These are phyloP conservation scores for Channa argus DNA, from an alignment of 2,113 vertebrate genomes.

Conservation along the genomic window DNA sequence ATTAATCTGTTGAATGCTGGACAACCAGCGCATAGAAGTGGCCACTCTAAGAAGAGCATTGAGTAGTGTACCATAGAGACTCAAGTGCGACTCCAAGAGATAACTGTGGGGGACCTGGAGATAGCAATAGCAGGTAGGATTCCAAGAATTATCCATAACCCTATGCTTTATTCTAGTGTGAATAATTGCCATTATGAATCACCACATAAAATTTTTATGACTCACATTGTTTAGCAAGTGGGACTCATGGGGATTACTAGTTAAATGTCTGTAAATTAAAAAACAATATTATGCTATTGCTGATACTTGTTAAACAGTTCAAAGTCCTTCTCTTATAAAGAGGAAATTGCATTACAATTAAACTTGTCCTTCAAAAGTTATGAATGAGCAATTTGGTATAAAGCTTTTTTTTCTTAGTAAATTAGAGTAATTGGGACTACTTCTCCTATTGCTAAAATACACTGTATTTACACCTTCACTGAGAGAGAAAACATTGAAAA, in stretches of 20 bases:
- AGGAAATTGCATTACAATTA: background rate
- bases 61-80: conserved; percentile 10
- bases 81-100: conserved; percentile 28
- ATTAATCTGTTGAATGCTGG: conserved; percentile 13
- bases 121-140: background rate
- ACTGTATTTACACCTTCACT: too few species aligned
- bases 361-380: background rate
- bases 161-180: background rate
- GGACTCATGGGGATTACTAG: background rate
- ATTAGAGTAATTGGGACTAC: too few species aligned
- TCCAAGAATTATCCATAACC: background rate
- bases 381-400: background rate
- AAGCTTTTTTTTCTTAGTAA: background rate
- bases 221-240: background rate
- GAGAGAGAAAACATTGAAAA: conserved; percentile 1
- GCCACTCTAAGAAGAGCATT: background rate
- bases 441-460: background rate
- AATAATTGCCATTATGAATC: too few species aligned
- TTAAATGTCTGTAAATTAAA: too few species aligned
- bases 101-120: conserved; percentile 9
- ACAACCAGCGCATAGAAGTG: conserved; percentile 23
- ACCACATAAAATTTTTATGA: too few species aligned
- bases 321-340: background rate
- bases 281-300: too few species aligned
- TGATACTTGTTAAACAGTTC: too few species aligned